Evolutionary conservation across 2,113 vertebrate genomes (phyloP).

Genomic region (Sciurus niger): DNA sequence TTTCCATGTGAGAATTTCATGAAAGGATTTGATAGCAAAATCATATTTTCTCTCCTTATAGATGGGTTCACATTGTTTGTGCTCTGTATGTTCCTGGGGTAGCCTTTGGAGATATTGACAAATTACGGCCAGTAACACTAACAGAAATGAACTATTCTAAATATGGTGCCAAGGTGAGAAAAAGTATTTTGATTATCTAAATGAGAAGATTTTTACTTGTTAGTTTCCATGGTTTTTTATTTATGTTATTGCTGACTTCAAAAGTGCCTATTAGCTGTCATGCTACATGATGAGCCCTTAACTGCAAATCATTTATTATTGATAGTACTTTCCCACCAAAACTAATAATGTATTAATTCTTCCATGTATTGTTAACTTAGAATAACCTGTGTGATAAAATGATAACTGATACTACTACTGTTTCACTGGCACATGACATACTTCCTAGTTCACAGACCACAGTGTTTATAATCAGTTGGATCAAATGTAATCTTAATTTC

Average conservation of each 20-base stretch:
- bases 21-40: constrained; percentile 60
- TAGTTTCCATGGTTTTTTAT: constrained; percentile 42
- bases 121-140: constrained; percentile 97
- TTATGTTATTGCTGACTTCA: not conserved
- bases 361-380: constrained; percentile 26
- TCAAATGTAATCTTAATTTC: constrained; percentile 8
- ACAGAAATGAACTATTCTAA: constrained; percentile 99
- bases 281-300: not conserved
- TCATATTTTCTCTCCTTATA: constrained; percentile 81
- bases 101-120: constrained; percentile 99
- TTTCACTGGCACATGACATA: not conserved
- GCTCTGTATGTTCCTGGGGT: constrained; percentile 99
- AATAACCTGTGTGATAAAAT: not conserved
- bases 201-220: not conserved
- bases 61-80: constrained; percentile 99
- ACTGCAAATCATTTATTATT: constrained; percentile 33
- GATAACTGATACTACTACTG: not conserved
- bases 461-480: constrained; percentile 2
- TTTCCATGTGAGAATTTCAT: constrained; percentile 41
- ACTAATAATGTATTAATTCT: constrained; percentile 35
- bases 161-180: constrained; percentile 97
- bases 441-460: not conserved
- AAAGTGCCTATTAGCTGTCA: constrained; percentile 31
- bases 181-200: constrained; percentile 17
- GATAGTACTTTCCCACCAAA: constrained; percentile 24